These are phyloP conservation scores for Actias luna DNA, from an alignment of 2,888 invertebrate species.

Conservation along the genomic window DNA sequence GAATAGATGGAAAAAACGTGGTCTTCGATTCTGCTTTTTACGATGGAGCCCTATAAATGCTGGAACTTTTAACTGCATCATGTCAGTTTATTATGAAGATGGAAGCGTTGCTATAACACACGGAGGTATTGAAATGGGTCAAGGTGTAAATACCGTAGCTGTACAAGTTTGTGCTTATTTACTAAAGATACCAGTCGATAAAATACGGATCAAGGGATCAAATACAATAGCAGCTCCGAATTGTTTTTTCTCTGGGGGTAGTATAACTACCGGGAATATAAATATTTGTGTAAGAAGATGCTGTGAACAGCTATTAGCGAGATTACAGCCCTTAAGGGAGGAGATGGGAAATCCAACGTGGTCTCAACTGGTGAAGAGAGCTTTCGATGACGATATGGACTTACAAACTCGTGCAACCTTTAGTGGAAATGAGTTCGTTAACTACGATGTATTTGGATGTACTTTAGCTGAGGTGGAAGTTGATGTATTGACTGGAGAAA, in stretches of 20 bases:
- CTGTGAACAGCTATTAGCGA: slow-evolving; percentile 45
- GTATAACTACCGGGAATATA: slow-evolving; percentile 56
- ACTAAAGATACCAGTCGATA: slow-evolving; percentile 82
- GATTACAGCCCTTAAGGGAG: slow-evolving; percentile 65
- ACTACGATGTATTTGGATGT: slow-evolving; percentile 73
- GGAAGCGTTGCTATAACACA: slow-evolving; percentile 83
- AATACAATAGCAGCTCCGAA: slow-evolving; percentile 31
- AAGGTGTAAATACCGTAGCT: slow-evolving; percentile 87
- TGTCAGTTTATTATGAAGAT: slow-evolving; percentile 82
- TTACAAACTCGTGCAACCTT: slow-evolving; percentile 48
- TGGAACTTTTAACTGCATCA: slow-evolving; percentile 61
- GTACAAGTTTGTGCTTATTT: slow-evolving; percentile 85
- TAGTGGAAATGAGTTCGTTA: slow-evolving; percentile 26
- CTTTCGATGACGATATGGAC: slow-evolving; percentile 52
- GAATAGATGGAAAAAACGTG: slow-evolving; percentile 88
- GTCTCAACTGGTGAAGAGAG: slow-evolving; percentile 77
- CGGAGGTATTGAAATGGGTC: slow-evolving; percentile 84
- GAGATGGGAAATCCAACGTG: slow-evolving; percentile 76
- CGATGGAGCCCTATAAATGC: slow-evolving; percentile 71
- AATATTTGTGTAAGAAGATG: slow-evolving; percentile 42
- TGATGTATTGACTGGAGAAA: slow-evolving; percentile 87
- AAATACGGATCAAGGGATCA: slow-evolving; percentile 35
- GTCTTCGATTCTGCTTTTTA: slow-evolving; percentile 82
- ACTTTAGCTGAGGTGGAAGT: slow-evolving; percentile 85
- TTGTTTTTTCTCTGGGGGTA: slow-evolving; percentile 37